A percentile compares a stretch with the other conserved stretches of the same genome.
phyloP scores from a whole-genome alignment of 2,888 invertebrate genomes.

The Macrosoma leucophasiata region DNA sequence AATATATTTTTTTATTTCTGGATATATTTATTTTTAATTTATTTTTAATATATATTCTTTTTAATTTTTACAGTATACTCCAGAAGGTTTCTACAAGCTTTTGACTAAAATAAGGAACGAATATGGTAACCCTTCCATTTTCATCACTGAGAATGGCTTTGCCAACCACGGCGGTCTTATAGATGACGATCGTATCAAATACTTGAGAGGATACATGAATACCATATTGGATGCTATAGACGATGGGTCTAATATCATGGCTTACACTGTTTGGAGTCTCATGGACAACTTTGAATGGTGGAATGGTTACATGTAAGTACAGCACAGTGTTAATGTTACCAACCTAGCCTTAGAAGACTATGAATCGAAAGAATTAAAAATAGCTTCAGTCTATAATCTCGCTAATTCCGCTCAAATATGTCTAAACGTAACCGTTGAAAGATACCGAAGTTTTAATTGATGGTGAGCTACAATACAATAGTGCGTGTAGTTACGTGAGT shows the following conservation, averaged over 20 bases:
- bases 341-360: no score
- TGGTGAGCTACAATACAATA: no score
- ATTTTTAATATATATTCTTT: no score
- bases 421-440: background rate
- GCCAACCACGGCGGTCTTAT: conserved; percentile 49
- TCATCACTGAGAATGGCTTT: conserved; percentile 74
- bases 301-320: conserved; percentile 61
- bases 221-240: conserved; percentile 47
- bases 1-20: no score
- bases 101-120: conserved; percentile 45
- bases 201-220: conserved; percentile 51
- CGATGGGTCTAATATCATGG: conserved; percentile 46
- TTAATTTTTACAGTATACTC: conserved; percentile 47
- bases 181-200: conserved; percentile 59
- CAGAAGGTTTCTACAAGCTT: conserved; percentile 72
- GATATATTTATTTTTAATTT: no score
- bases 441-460: no score
- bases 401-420: no score
- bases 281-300: conserved; percentile 78
- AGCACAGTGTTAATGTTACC: no score
- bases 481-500: no score
- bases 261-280: conserved; percentile 73
- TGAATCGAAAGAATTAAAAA: no score
- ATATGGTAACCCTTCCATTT: conserved; percentile 26
- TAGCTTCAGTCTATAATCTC: no score